Percentiles rank a stretch among this genome's conserved stretches.
Evolutionary conservation across 2,797 vertebrate species (phyloP).

Genomic region (Fundulus diaphanus): DNA sequence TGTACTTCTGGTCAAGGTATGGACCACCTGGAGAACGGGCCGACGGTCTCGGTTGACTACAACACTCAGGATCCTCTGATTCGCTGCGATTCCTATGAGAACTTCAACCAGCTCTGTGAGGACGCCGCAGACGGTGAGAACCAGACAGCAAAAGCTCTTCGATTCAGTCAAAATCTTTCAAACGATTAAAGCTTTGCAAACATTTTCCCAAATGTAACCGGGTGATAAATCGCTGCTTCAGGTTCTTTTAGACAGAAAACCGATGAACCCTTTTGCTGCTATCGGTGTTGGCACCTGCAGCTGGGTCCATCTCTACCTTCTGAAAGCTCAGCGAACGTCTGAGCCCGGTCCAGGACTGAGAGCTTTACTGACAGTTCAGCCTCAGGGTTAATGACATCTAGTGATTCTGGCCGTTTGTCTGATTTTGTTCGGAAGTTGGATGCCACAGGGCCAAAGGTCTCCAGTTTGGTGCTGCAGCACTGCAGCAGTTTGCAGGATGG

Average conservation of each 20-base stretch:
- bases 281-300: no score
- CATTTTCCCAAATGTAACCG: background rate
- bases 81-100: slow-evolving; percentile 95
- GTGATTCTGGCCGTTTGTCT: background rate
- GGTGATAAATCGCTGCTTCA: background rate
- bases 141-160: slow-evolving; percentile 36
- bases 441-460: background rate
- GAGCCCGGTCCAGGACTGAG: background rate
- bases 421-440: background rate
- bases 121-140: slow-evolving; percentile 84
- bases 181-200: background rate
- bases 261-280: no score
- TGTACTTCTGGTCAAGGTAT: slow-evolving; percentile 82
- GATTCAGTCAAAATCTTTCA: background rate
- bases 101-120: slow-evolving; percentile 86
- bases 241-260: background rate
- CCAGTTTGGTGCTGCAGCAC: background rate
- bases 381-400: background rate
- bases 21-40: slow-evolving; percentile 96
- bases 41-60: slow-evolving; percentile 95
- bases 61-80: slow-evolving; percentile 95
- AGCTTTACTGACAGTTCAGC: background rate
- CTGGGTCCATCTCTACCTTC: background rate
- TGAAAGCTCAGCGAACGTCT: background rate
- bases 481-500: background rate